Base-by-base conservation (phyloP, 2,888 invertebrate genomes). In the Pharmacophagus antenor region DNA sequence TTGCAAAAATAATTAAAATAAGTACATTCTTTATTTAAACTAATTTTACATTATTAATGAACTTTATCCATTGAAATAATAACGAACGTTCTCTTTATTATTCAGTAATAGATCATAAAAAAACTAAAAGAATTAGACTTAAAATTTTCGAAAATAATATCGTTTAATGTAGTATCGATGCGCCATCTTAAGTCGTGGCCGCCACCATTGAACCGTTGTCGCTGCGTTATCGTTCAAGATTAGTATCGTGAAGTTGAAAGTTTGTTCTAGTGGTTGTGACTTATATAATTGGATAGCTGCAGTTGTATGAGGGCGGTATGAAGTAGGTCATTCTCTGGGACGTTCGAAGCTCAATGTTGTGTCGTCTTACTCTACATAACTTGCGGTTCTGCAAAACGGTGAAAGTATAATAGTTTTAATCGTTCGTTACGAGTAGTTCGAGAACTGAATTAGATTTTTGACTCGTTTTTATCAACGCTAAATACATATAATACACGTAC, bases 321-420 rank as follows among this genome's bases (percentile, higher is more conserved):
- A 60, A 60, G 55, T 60, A 56, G 60, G 60, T 60, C 60, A 54
- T 25, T 49, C 49, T 60, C 54, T 49, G 59, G 49, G 25, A 55
- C 54, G 60, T 27, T 49, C n/a, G 37, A 53, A 31, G 49, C 59
- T 41, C 60, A 50, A 51, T 51, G 37, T 50, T 46, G 50, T 44
- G 50, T 31, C 44, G 60, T 55, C 55, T 60, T 56, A 44, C 54
- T 61, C 58, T 56, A 46, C 50, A 52, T 57, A 58, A 50, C 51
- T 50, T 23, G 53, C 49, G 37, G 56, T 57, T 54, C 62, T 60
- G 55, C 41, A 55, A 62, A 57, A 56, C 48, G 64, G 68, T 67
- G 66, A 68, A 67, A 68, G 68, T 65, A 55, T 63, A 65, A 64
- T 62, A 64, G 62, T 59, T 63, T 54, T 58, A 65, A 62, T 63